phyloP scores from a whole-genome alignment of 1,140 invertebrate species.

The Drosophila triauraria region DNA sequence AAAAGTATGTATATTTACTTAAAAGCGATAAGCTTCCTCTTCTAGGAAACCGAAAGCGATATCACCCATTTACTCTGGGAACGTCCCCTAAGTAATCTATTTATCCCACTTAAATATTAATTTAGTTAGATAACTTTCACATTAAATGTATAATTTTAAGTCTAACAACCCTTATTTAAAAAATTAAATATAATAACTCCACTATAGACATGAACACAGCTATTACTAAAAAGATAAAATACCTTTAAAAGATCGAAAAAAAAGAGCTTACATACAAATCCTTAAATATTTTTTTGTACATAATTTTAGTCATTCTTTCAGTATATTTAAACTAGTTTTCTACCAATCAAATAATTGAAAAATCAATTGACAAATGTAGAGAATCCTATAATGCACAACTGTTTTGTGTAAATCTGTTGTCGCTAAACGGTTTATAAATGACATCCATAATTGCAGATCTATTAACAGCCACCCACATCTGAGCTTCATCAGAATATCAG shows the following conservation, averaged over 20 bases:
- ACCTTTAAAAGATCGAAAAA: no score
- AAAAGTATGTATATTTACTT: neutral
- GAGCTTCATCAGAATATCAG: slow-evolving; percentile 20
- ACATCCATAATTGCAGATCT: slow-evolving; percentile 37
- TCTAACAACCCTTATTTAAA: neutral
- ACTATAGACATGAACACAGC: no score
- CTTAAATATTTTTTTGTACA: no score
- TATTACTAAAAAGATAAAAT: no score
- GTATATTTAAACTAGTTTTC: no score
- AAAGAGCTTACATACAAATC: no score
- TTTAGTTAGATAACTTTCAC: neutral
- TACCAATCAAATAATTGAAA: neutral
- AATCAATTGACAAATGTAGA: no score
- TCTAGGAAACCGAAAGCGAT: neutral
- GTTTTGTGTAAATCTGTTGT: slow-evolving; percentile 23
- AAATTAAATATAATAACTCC: neutral
- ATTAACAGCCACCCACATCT: slow-evolving; percentile 25
- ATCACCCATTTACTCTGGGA: neutral
- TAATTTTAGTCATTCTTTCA: no score
- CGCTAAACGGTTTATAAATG: slow-evolving; percentile 25
- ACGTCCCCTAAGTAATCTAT: neutral
- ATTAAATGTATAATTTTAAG: neutral
- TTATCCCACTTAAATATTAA: neutral
- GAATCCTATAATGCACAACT: slow-evolving; percentile 1
- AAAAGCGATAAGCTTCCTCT: neutral